Base-by-base conservation (phyloP, 2,113 vertebrate genomes). In the Paratilapia polleni region DNA sequence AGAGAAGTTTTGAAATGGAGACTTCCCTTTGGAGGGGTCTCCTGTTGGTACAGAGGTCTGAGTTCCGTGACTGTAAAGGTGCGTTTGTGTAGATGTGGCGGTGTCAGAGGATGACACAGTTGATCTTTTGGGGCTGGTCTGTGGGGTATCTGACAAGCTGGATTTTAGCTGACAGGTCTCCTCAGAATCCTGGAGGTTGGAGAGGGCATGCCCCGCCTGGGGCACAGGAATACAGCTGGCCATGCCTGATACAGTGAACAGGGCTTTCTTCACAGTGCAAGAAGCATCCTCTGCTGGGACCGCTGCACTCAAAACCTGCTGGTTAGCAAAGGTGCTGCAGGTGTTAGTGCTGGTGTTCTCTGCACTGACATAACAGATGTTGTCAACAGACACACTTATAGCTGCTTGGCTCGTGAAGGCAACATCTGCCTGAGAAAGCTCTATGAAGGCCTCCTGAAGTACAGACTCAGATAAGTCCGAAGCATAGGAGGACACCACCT, bases 361-460 rank as follows among this genome's bases (percentile, higher is more conserved):
- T 78, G 97, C 91, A 1, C 95, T 97, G 80, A 97, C 96, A 0
- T 96, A 96, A 82, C 97, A 97, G 76, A 97, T 92, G 84, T 97
- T 98, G 93, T 98, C 97, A 82, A 96, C 82, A 66, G 98, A 99
- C 87, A 99, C 95, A 86, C 98, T 99, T 84, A 99, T 98, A 56
- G 98, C 98, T 66, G 98, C 98, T 93, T 98, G 96, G 24, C 97
- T 97, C 6, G 97, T 97, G 84, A 99, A 99, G 49, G 97, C 94
- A 57, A 98, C 96, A 75, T 99, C 97, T 74, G 95, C 96, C 90
- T 99, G 98, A 66, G 98, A 99, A 4, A 99, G 94, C 77, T 99
- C 97, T 89, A 99, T 99, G 91, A 99, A 99, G 6, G 98, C 98
- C 90, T 99, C 98, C 90, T 99, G 98, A 86, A 99, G 96, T 56